Evolutionary conservation across 2,797 vertebrate species (phyloP).

Genomic region (Crypturellus tataupa): DNA sequence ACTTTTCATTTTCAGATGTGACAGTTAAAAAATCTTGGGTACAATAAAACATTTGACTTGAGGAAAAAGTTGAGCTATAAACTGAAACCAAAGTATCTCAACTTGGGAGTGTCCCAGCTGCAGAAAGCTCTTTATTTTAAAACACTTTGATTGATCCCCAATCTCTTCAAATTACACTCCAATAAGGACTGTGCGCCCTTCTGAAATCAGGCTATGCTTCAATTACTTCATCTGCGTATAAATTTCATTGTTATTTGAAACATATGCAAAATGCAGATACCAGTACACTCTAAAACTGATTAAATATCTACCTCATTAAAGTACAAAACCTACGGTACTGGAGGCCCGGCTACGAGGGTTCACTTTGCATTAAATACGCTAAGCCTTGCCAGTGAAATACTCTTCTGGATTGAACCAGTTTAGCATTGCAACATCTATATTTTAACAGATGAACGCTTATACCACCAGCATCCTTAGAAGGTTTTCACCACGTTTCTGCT

Average conservation of each 20-base stretch:
- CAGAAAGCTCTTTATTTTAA: constrained; percentile 76
- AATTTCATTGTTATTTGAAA: constrained; percentile 83
- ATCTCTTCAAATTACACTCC: constrained; percentile 75
- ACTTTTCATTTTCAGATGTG: constrained; percentile 68
- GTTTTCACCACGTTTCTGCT: neutral
- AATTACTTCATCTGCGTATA: constrained; percentile 82
- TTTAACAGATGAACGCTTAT: constrained; percentile 36
- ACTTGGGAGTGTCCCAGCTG: constrained; percentile 76
- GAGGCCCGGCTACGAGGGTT: constrained; percentile 69
- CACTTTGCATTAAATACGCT: constrained; percentile 67
- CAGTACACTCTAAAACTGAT: constrained; percentile 77
- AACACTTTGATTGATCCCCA: constrained; percentile 79
- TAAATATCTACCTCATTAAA: constrained; percentile 81
- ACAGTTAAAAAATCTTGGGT: constrained; percentile 61
- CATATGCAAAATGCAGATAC: constrained; percentile 79
- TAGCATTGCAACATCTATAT: constrained; percentile 54
- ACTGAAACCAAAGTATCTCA: constrained; percentile 73
- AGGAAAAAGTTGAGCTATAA: constrained; percentile 60
- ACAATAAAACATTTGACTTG: constrained; percentile 68
- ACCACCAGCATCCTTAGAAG: neutral
- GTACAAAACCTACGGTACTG: constrained; percentile 62
- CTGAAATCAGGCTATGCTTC: constrained; percentile 74
- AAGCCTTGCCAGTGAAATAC: constrained; percentile 69
- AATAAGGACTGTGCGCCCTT: constrained; percentile 64
- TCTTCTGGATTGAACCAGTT: constrained; percentile 50